Evolutionary conservation across 2,888 invertebrate species (phyloP), one percentile per base, ranked within the genome.

Genomic region (Diplazon laetatorius): DNA sequence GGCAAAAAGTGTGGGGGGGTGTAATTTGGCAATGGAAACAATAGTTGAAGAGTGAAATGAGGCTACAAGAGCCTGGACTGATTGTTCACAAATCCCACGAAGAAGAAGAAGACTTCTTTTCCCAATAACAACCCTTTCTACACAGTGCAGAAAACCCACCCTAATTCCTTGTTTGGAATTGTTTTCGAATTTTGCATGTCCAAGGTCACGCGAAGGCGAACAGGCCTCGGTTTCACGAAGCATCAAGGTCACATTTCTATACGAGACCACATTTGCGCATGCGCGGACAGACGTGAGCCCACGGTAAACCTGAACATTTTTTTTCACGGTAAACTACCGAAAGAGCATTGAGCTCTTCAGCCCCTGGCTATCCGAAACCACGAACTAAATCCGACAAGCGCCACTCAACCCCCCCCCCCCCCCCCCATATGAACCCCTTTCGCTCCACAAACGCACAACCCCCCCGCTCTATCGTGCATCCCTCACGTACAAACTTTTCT

Each of bases 1-100:
- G 12, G n/a, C n/a, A 42, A 42, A 42, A 2, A 1, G 42, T 48
- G n/a, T 52, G n/a, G 25, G 6, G 22, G n/a, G 25, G 6, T 30
- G 6, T 2, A 30, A 2, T 30, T 6, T 30, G 30, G 30, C 14
- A 2, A 22, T n/a, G 4, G 25, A 44, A 55, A 62, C 52, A 66
- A 68, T 71, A 18, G 71, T 65, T 39, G 66, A 44, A 35, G 68
- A 68, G 72, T 72, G 68, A 72, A 30, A 65, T 70, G 71, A n/a
- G 22, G 18, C 42, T 30, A 30, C 39, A 42, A 6, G 2, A 30
- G 4, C 37, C 44, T 46, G 18, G 52, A 42, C 68, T 42, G 44
- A 68, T 68, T 68, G 55, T 72, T 77, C 50, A 18, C n/a, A 39
- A 42, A 46, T 39, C 60, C 30, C 14, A 46, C 30, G 48, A 20